Base-by-base conservation (phyloP, 2,797 vertebrate genomes). In the Megalops cyprinoides region DNA sequence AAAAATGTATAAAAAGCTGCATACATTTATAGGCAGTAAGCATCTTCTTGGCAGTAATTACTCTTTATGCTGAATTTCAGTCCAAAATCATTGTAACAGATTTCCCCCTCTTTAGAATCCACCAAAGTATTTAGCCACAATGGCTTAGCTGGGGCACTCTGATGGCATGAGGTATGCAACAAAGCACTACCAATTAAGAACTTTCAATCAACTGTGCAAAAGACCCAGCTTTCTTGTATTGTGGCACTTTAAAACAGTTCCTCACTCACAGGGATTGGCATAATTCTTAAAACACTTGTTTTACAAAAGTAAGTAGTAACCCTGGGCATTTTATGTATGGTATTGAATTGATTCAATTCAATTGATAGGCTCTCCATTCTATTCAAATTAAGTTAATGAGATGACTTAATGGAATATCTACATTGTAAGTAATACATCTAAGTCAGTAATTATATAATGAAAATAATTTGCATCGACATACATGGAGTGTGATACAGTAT, bases 341-440 rank as follows among this genome's bases (percentile, higher is more conserved):
- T 60, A 60, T n/a, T 37, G 31, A 39, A 28, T 39, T 67, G 4
- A 67, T 37, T 67, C 62, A 67, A 67, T 67, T 39, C 34, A 31
- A 39, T 20, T 34, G 31, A 67, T 67, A 37, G 62, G 15, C 18
- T 67, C 31, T 67, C 14, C 14, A 67, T 60, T 67, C 31, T 37
- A 67, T 37, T 67, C 8, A 20, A 67, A 37, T 37, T 67, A 12
- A 37, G 14, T 67, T 28, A 67, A 67, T 39, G 20, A 18, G 31
- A 39, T 67, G 14, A 67, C 62, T 67, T 34, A 34, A 34, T 65
- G 28, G 60, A 65, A 65, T 65, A 65, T 65, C 28, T 14, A 65
- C n/a, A n/a, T n/a, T n/a, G n/a, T n/a, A n/a, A n/a, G n/a, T n/a
- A n/a, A n/a, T n/a, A n/a, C 60, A 60, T 60, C 9, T 58, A 58